Conservation (phyloP, 2,113 vertebrate species). For the Cinclus mexicanus region DNA sequence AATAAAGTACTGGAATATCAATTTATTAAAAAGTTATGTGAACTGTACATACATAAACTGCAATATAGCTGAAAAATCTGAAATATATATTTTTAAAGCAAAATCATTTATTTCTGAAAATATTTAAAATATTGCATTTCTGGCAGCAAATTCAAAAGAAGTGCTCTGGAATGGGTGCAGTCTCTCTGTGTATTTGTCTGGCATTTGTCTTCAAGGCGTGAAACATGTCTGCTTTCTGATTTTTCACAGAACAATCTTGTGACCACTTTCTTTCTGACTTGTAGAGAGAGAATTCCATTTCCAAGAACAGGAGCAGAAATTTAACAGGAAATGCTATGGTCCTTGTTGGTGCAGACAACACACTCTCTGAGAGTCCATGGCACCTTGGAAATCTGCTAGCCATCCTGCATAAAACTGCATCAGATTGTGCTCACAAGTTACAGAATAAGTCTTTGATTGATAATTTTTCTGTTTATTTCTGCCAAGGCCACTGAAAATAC, state of each 20-base stretch:
- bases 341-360: constrained; percentile 56
- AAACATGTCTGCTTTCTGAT: constrained; percentile 45
- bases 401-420: constrained; percentile 66
- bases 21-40: constrained; percentile 77
- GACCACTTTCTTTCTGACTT: constrained; percentile 53
- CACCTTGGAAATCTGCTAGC: constrained; percentile 58
- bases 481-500: constrained; percentile 98
- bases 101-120: constrained; percentile 72
- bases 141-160: constrained; percentile 66
- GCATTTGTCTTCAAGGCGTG: constrained; percentile 13
- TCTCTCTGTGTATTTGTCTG: constrained; percentile 45
- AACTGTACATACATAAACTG: constrained; percentile 73
- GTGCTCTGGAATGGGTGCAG: constrained; percentile 61
- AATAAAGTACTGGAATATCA: constrained; percentile 73
- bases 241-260: constrained; percentile 58
- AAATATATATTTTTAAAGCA: constrained; percentile 73
- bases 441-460: constrained; percentile 95
- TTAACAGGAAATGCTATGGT: constrained; percentile 23
- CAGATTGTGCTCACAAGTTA: constrained; percentile 64
- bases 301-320: constrained; percentile 51
- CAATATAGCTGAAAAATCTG: constrained; percentile 73
- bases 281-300: constrained; percentile 40
- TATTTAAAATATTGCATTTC: constrained; percentile 79
- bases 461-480: constrained; percentile 99
- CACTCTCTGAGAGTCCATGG: constrained; percentile 46